Conservation (phyloP, 2,113 vertebrate genomes). For the Helogale parvula region DNA sequence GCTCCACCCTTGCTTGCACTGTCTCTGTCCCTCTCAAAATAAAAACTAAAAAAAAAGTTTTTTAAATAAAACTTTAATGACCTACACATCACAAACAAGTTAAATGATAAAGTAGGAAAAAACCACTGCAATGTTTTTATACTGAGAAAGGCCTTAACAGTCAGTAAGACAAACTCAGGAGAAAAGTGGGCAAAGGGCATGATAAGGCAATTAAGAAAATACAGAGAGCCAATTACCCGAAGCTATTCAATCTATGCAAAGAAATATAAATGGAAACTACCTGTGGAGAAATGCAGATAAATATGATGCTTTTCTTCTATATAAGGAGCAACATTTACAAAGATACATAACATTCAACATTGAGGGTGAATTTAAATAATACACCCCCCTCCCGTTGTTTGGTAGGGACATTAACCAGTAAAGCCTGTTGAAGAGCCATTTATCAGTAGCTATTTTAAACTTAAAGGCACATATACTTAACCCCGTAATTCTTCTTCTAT, state of each 20-base stretch:
- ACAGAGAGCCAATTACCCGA: not conserved
- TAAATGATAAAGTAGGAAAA: not conserved
- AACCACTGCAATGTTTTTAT: not conserved
- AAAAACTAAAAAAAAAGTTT: no score
- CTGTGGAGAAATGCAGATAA: not conserved
- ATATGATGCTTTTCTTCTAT: not conserved
- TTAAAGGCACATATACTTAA: not conserved
- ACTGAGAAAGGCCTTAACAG: not conserved
- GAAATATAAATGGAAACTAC: not conserved
- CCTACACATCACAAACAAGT: not conserved
- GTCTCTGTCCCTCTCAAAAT: no score
- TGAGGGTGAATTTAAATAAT: not conserved
- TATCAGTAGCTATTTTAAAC: not conserved
- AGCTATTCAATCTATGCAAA: not conserved
- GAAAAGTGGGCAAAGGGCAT: constrained; percentile 14
- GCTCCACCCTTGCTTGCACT: no score
- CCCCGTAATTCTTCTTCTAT: not conserved
- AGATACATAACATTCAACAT: not conserved
- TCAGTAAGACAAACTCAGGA: not conserved
- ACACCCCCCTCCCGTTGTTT: not conserved
- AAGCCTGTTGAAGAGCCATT: not conserved
- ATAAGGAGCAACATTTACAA: not conserved
- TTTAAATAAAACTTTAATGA: not conserved
- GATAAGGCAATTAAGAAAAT: not conserved
- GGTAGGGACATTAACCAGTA: not conserved